Evolutionary conservation across 2,888 invertebrate genomes (phyloP), one percentile per base, ranked within the genome.

Genomic region (Ceraclea dissimilis): DNA sequence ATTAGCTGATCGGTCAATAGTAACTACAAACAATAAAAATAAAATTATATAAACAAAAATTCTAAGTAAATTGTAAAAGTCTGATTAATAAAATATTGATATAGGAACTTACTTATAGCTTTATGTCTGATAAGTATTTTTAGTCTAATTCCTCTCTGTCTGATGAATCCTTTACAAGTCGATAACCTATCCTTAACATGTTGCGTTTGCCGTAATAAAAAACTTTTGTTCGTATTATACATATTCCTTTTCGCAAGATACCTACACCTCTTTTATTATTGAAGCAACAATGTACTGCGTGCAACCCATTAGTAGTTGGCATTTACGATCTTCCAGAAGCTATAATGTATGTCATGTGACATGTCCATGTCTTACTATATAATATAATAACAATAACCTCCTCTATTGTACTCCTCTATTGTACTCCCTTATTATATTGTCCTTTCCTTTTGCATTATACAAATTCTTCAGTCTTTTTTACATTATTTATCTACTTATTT

Each of bases 271-370:
- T 57, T 57, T n/a, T 57, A 57, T 57, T 57, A 57, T 52, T 43
- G 34, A 31, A 20, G 48, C 49, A 31, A 52, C 56, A 50, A 52
- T 18, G 52, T 52, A 26, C 49, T 52, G 54, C 39, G 54, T 58
- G 70, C 74, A 76, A 76, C 77, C 76, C 76, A 77, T 76, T 77
- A 76, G 71, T 66, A 39, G 11, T 59, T 54, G 66, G 61, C 64
- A 51, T 60, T 60, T 60, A 58, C 58, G 56, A 56, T 31, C 53
- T 72, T 66, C 76, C 39, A 71, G 76, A 74, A 67, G 71, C 65
- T 49, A 26, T 18, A 8, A 2, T 5, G n/a, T 16, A 16, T 43
- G 13, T 8, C 43, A 43, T n/a, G n/a, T n/a, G n/a, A n/a, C n/a
- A n/a, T n/a, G n/a, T n/a, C 16, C 4, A 43, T 43, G 17, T 5